Base-by-base conservation (phyloP, 2,797 vertebrate genomes). In the Crenichthys baileyi region DNA sequence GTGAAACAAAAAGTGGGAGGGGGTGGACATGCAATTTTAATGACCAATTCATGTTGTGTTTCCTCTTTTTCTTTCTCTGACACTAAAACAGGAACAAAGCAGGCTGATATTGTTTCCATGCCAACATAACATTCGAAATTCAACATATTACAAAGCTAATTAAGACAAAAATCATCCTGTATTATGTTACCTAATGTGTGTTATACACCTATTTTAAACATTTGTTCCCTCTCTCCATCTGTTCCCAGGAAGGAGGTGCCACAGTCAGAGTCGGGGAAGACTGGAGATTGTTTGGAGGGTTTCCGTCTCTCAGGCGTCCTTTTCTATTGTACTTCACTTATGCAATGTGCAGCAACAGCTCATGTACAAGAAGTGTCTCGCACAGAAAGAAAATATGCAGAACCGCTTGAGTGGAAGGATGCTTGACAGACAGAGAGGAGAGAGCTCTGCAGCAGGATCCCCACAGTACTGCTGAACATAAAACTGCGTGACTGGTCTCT, bases 401-500 rank as follows among this genome's bases (percentile, higher is more conserved):
- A 79, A 75, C 67, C 46, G 79, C 65, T 15, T 48, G 72, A 78
- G 83, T 75, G 82, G 58, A 82, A 74, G 85, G 73, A 88, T 84
- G 77, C 90, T 88, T 85, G 80, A 84, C 75, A 85, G 91, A 88
- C 79, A 83, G 72, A 85, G 81, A 89, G 79, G 83, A 87, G 81
- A 83, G 88, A 86, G 89, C 91, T 93, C 90, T 94, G 93, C 94
- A 91, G 94, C 93, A 95, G 92, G 90, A 91, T 90, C 85, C 88
- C 86, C 88, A 88, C 90, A 81, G 92, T 87, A 91, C 85, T 88
- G 91, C 84, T 85, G 84, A 90, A 72, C 86, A 87, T 89, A 78
- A 81, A 89, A 89, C 93, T 95, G 95, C 93, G 94, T 95, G 95
- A 95, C 94, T 95, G 92, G 90, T 93, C 92, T 89, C 87, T 89